Percentiles rank a stretch among this genome's conserved stretches.
These are phyloP conservation scores for Eurystomus glaucurus DNA, from an alignment of 2,797 vertebrate species.

Conservation along the genomic window DNA sequence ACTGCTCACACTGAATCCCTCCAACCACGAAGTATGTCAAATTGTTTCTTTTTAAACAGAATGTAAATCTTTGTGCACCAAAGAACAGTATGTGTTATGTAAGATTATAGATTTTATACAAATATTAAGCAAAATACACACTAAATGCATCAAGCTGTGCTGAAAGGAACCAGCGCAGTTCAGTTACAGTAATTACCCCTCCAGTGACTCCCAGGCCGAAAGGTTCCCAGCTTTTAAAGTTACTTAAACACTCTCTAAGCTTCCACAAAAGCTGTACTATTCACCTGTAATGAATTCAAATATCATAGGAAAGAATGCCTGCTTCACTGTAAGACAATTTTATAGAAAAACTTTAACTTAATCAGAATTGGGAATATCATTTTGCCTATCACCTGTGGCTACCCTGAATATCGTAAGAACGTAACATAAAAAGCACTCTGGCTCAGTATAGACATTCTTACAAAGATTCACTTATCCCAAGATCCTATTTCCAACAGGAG, in stretches of 20 bases:
- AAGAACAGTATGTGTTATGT: background rate
- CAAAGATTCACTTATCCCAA: background rate
- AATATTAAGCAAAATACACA: conserved; percentile 12
- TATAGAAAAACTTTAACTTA: background rate
- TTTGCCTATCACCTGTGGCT: background rate
- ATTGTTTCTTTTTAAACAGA: background rate
- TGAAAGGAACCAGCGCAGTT: background rate
- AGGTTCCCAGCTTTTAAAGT: background rate
- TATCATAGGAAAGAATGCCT: background rate
- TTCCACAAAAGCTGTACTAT: background rate
- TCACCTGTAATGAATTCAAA: background rate
- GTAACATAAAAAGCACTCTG: background rate
- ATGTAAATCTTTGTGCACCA: background rate
- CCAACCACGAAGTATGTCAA: background rate
- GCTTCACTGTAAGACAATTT: background rate
- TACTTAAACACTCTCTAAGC: background rate
- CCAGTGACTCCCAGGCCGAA: background rate
- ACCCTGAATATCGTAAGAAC: background rate
- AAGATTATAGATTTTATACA: conserved; percentile 4
- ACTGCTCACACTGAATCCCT: background rate
- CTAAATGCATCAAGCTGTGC: background rate
- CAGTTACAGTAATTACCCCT: conserved; percentile 2
- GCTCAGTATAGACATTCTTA: background rate
- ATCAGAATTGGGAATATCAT: background rate
- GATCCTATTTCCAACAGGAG: background rate